Percentiles rank a stretch among this genome's conserved stretches.
phyloP scores from a whole-genome alignment of 2,113 vertebrate species.

The Acrocephalus arundinaceus region DNA sequence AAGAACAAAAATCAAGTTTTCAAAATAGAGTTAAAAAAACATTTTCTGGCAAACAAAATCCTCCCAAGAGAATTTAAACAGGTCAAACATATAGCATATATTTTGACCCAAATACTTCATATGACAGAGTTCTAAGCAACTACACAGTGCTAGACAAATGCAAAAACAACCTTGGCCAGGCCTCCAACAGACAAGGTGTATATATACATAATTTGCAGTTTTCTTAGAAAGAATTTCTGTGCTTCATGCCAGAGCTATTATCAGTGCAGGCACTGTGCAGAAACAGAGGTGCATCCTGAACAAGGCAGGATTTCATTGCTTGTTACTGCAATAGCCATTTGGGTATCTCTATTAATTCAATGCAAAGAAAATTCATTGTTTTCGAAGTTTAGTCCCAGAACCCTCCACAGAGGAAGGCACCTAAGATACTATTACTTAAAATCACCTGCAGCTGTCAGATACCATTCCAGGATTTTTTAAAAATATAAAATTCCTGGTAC shows the following conservation, averaged over 20 bases:
- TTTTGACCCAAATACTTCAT: not conserved
- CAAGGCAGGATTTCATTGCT: not conserved
- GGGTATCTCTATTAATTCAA: not conserved
- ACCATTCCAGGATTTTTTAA: not conserved
- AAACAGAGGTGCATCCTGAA: not conserved
- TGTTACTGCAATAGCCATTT: not conserved
- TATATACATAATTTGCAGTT: not conserved
- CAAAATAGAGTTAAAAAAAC: not conserved
- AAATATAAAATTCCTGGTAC: not conserved
- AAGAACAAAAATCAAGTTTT: not conserved
- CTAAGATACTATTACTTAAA: not conserved
- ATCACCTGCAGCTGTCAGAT: not conserved
- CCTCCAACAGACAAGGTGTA: not conserved
- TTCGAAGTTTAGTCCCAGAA: not conserved
- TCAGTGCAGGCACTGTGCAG: not conserved
- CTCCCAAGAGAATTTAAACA: not conserved
- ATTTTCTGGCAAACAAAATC: not conserved
- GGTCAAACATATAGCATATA: not conserved
- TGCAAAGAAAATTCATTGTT: not conserved
- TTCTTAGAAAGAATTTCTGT: not conserved
- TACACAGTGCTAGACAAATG: not conserved
- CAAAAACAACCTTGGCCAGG: not conserved
- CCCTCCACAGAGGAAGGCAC: not conserved
- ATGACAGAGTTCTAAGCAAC: not conserved
- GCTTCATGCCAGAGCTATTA: not conserved